Percentiles rank a stretch among this genome's conserved stretches.
These are phyloP conservation scores for Phoxinus dragarum DNA, from an alignment of 2,797 vertebrate genomes.

Conservation along the genomic window DNA sequence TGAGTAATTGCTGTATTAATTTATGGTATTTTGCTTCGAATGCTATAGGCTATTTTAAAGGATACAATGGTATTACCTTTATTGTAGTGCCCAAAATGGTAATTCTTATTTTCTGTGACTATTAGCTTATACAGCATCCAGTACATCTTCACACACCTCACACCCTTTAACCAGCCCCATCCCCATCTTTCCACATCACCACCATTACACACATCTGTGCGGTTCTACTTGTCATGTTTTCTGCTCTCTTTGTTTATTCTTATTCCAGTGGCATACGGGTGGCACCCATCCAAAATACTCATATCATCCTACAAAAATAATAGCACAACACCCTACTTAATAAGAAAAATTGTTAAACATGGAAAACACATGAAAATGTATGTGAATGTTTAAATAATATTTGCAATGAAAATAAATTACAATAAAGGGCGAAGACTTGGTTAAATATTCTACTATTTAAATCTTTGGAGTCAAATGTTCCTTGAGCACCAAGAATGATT, in stretches of 20 bases:
- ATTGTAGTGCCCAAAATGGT: not conserved
- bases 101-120: not conserved
- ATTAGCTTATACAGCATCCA: not conserved
- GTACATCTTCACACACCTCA: not conserved
- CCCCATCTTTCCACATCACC: not conserved
- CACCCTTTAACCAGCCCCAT: not conserved
- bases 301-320: not conserved
- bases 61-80: not conserved
- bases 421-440: too few relatives aligned
- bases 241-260: not conserved
- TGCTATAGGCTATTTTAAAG: not conserved
- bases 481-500: too few relatives aligned
- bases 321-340: not conserved
- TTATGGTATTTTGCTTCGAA: not conserved
- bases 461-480: too few relatives aligned
- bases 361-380: not conserved
- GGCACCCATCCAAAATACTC: not conserved
- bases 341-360: not conserved
- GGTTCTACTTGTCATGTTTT: not conserved
- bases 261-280: not conserved
- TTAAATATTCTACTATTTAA: too few relatives aligned
- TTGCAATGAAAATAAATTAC: not conserved
- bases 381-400: not conserved
- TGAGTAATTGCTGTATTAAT: not conserved
- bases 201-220: conserved; percentile 4